phyloP scores from a whole-genome alignment of 1,140 invertebrate species.

The Zaprionus camerounensis region DNA sequence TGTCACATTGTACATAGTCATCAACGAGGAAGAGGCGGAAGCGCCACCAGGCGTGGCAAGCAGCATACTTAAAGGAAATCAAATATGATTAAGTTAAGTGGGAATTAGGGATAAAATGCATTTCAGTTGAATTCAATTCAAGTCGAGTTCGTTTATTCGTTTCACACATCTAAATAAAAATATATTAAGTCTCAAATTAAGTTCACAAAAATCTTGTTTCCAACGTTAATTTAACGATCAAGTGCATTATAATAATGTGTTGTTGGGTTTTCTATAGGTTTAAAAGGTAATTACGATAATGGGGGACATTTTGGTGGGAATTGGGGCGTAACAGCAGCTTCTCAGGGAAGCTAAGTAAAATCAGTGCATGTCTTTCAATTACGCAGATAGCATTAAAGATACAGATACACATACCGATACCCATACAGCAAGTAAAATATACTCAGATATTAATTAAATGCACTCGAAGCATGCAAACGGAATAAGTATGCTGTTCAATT shows the following conservation, averaged over 20 bases:
- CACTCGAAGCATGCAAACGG: conserved; percentile 31
- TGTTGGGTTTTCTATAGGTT: conserved; percentile 11
- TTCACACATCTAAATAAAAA: neutral
- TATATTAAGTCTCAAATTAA: neutral
- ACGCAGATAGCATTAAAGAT: conserved; percentile 6
- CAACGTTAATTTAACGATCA: neutral
- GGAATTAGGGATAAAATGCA: conserved; percentile 10
- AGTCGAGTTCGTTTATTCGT: neutral
- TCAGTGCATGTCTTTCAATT: conserved; percentile 41
- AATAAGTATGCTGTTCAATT: conserved; percentile 31
- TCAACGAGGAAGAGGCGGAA: neutral
- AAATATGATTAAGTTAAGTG: conserved; percentile 28
- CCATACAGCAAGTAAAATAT: conserved; percentile 11
- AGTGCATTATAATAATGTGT: conserved; percentile 18
- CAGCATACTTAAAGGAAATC: conserved; percentile 9
- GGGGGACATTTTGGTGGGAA: conserved; percentile 1
- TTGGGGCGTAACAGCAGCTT: conserved; percentile 8
- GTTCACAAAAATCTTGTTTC: neutral
- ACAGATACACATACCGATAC: conserved; percentile 10
- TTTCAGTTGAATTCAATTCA: conserved; percentile 14
- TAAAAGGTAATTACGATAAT: conserved; percentile 13
- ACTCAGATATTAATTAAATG: conserved; percentile 31
- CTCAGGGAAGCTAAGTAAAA: conserved; percentile 38
- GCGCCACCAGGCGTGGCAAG: conserved; percentile 20
- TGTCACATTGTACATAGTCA: conserved; percentile 38